Evolutionary conservation across 2,888 invertebrate species (phyloP).

Genomic region (Caradrina kadenii): DNA sequence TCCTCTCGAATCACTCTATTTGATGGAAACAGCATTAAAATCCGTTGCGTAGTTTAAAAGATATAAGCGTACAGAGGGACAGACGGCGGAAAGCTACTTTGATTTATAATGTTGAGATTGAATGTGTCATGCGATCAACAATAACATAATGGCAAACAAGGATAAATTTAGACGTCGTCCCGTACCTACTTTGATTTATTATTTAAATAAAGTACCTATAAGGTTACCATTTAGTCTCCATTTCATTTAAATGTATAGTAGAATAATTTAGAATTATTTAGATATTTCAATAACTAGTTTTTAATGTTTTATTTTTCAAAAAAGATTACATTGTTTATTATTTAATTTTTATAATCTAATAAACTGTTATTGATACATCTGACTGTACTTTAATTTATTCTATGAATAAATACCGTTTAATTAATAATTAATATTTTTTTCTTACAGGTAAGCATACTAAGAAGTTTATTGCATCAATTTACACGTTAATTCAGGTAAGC

Average conservation of each 20-base stretch:
- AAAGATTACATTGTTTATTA: not conserved
- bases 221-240: not conserved
- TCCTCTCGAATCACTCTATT: too few species aligned
- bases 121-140: not conserved
- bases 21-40: too few species aligned
- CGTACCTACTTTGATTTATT: not conserved
- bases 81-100: too few species aligned
- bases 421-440: too few species aligned
- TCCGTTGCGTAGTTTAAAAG: too few species aligned
- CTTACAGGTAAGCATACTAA: constrained; percentile 47
- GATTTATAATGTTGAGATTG: too few species aligned
- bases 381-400: not conserved
- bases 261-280: too few species aligned
- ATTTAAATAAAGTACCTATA: not conserved
- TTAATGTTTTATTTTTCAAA: too few species aligned
- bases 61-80: too few species aligned
- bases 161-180: not conserved
- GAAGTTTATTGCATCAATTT: not conserved
- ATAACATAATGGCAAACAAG: not conserved
- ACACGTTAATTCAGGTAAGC: not conserved
- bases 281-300: too few species aligned
- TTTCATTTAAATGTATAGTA: not conserved
- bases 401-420: too few species aligned
- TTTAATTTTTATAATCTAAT: not conserved
- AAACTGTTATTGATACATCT: not conserved